phyloP scores from a whole-genome alignment of 2,113 vertebrate genomes.

The Casuarius casuarius region DNA sequence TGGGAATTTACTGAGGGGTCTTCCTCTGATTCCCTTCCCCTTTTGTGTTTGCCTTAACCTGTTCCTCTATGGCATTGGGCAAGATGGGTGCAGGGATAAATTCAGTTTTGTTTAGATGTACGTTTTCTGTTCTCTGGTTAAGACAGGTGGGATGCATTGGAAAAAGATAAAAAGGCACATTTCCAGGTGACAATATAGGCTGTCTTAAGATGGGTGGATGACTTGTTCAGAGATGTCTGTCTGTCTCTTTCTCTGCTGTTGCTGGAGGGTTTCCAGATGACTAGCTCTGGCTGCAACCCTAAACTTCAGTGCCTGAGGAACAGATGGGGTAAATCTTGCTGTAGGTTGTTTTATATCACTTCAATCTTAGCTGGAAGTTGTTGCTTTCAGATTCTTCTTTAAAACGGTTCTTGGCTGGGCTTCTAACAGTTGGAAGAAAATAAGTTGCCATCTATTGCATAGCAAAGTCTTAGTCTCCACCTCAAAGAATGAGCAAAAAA shows the following conservation, averaged over 20 bases:
- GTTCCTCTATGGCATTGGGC: neutral
- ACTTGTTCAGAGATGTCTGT: neutral
- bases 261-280: neutral
- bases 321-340: neutral
- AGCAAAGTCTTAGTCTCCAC: neutral
- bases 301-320: neutral
- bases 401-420: neutral
- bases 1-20: neutral
- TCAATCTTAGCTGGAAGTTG: neutral
- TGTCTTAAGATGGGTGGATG: neutral
- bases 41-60: neutral
- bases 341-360: neutral
- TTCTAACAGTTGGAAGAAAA: neutral
- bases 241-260: neutral
- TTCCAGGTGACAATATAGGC: neutral
- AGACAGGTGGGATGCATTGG: neutral
- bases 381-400: neutral
- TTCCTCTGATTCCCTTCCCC: neutral
- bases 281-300: neutral
- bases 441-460: rapidly evolving
- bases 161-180: neutral
- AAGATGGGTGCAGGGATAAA: neutral
- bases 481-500: neutral
- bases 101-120: neutral
- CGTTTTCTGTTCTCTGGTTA: neutral